Percentiles rank a stretch among this genome's conserved stretches.
Evolutionary conservation across 1,140 invertebrate genomes (phyloP).

Genomic region (Radopholus similis): DNA sequence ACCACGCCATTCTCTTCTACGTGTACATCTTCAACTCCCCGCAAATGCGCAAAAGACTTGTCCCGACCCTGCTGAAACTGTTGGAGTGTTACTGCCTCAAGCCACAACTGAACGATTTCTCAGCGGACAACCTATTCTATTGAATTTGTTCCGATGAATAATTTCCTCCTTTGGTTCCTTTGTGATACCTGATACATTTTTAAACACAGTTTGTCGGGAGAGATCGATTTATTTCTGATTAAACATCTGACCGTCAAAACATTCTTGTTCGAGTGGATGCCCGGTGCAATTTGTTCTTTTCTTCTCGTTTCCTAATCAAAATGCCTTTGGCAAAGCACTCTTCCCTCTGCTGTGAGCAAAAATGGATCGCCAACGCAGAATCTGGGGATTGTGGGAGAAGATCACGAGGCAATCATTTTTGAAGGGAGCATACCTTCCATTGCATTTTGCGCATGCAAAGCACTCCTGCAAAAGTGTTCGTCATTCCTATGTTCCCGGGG

Average conservation of each 20-base stretch:
- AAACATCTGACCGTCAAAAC: background rate
- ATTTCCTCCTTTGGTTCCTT: no score
- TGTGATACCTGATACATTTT: background rate
- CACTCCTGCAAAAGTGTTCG: background rate
- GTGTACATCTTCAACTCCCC: constrained; percentile 58
- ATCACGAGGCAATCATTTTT: background rate
- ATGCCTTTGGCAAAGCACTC: background rate
- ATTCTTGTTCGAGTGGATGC: background rate
- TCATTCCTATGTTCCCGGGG: background rate
- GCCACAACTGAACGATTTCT: constrained; percentile 25
- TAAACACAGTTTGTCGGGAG: background rate
- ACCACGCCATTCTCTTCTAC: constrained; percentile 55
- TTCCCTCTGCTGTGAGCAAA: background rate
- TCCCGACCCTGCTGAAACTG: constrained; percentile 54
- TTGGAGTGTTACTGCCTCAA: constrained; percentile 59
- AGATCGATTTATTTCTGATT: background rate
- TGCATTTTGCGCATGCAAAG: background rate
- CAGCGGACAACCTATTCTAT: constrained; percentile 14
- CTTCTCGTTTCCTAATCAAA: background rate
- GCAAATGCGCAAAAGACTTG: constrained; percentile 58
- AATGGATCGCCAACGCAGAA: background rate
- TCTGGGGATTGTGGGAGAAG: background rate
- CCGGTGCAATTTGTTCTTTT: background rate
- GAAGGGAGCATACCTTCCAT: background rate
- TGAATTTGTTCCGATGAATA: no score